These are phyloP conservation scores for Drosophila busckii DNA, from an alignment of 1,140 invertebrate species.

Conservation along the genomic window DNA sequence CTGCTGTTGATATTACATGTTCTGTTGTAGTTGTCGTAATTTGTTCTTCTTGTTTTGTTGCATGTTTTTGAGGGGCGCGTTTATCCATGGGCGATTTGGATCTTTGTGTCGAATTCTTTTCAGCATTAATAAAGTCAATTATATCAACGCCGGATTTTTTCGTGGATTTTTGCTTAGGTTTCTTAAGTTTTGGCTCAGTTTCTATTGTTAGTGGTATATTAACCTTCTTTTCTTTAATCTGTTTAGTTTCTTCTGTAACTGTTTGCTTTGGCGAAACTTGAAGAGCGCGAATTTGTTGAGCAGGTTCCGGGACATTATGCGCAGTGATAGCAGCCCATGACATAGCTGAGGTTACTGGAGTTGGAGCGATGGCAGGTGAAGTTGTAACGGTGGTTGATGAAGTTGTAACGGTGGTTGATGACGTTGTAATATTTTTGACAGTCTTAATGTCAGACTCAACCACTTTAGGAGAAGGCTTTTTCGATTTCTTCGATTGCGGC, in stretches of 20 bases:
- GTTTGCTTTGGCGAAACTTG: constrained; percentile 26
- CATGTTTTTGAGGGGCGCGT: no score
- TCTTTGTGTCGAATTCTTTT: constrained; percentile 29
- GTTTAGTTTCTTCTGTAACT: constrained; percentile 5
- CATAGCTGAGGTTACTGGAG: constrained; percentile 43
- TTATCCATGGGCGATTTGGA: neutral
- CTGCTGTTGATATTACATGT: neutral
- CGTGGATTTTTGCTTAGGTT: constrained; percentile 63
- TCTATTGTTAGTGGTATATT: constrained; percentile 46
- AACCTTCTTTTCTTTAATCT: constrained; percentile 23
- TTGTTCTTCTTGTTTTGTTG: neutral
- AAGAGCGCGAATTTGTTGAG: constrained; percentile 57
- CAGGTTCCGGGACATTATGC: constrained; percentile 70
- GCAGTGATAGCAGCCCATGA: constrained; percentile 74
- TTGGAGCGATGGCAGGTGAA: constrained; percentile 11
- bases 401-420: neutral
- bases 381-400: neutral
- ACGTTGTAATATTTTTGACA: neutral
- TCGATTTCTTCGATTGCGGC: constrained; percentile 50
- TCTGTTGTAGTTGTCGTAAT: no score
- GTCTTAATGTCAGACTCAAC: no score
- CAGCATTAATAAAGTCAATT: constrained; percentile 54
- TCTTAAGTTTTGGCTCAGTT: constrained; percentile 48
- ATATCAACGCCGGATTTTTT: constrained; percentile 38
- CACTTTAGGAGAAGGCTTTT: no score